A percentile compares a stretch with the other conserved stretches of the same genome.
phyloP scores from a whole-genome alignment of 2,797 vertebrate species.

The Staurois parvus region DNA sequence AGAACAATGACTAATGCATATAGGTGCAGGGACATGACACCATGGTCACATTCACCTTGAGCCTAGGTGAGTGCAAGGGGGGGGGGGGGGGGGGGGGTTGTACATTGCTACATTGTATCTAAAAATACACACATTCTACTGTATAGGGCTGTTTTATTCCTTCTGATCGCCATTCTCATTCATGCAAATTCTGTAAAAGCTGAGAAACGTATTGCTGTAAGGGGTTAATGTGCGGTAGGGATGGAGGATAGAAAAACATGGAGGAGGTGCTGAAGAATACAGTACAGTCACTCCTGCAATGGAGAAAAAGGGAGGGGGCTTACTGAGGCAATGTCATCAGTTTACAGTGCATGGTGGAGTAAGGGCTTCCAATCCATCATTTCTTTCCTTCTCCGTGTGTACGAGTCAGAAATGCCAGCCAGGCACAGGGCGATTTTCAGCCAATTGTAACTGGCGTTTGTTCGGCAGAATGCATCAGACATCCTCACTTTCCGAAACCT shows the following conservation, averaged over 20 bases:
- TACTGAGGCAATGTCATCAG: slow-evolving; percentile 50
- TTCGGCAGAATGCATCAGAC: no score
- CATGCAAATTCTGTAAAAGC: not conserved
- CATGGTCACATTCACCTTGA: slow-evolving; percentile 32
- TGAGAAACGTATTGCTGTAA: not conserved
- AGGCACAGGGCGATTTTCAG: no score
- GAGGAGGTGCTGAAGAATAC: slow-evolving; percentile 50
- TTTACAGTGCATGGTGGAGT: slow-evolving; percentile 3
- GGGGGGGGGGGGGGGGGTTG: no score
- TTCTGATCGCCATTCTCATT: not conserved
- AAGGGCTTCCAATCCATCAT: not conserved
- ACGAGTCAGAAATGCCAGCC: no score
- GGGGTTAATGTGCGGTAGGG: slow-evolving; percentile 23
- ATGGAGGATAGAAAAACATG: slow-evolving; percentile 21
- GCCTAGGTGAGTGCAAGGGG: not conserved
- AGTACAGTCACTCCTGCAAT: slow-evolving; percentile 54
- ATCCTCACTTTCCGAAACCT: no score
- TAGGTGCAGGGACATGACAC: slow-evolving; percentile 20
- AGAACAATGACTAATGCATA: slow-evolving; percentile 21
- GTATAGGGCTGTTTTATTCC: not conserved
- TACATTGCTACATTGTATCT: not conserved
- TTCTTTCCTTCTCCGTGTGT: not conserved
- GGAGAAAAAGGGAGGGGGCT: slow-evolving; percentile 47
- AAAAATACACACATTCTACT: not conserved
- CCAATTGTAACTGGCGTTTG: no score